Conservation (phyloP, 64 coral and sea anemone genomes). For the Dendrophyllia cribrosa region DNA sequence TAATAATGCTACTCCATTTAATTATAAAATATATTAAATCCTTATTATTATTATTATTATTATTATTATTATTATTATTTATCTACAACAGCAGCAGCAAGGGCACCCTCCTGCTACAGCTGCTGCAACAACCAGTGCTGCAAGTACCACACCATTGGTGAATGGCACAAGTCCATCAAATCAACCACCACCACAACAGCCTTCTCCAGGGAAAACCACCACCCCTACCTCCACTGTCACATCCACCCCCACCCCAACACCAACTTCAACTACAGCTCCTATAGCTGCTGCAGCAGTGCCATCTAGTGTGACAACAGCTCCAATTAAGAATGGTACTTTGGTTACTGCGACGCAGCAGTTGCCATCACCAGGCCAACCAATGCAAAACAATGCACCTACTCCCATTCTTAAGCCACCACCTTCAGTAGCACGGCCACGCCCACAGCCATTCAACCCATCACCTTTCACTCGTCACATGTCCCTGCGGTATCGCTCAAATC, state of each 20-base stretch:
- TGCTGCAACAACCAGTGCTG: not conserved
- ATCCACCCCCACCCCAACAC: not conserved
- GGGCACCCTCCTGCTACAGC: not conserved
- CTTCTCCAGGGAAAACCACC: slow-evolving; percentile 24
- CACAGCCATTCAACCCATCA: slow-evolving; percentile 88
- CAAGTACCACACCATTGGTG: slow-evolving; percentile 9
- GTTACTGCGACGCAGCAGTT: slow-evolving; percentile 50
- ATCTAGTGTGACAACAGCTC: slow-evolving; percentile 2
- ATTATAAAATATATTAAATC: no score
- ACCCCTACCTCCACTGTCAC: slow-evolving; percentile 6
- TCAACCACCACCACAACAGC: slow-evolving; percentile 38
- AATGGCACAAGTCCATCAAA: slow-evolving; percentile 21
- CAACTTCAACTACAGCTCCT: slow-evolving; percentile 6
- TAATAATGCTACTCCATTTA: no score
- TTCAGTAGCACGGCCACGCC: slow-evolving; percentile 70
- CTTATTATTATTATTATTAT: not conserved
- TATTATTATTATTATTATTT: not conserved
- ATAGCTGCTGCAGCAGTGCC: slow-evolving; percentile 23
- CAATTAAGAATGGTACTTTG: slow-evolving; percentile 22
- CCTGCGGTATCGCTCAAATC: slow-evolving; percentile 92
- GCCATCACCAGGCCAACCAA: slow-evolving; percentile 24
- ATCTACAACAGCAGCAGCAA: not conserved
- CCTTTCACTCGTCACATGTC: slow-evolving; percentile 98
- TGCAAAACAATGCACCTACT: slow-evolving; percentile 6
- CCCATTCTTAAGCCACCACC: slow-evolving; percentile 86